These are phyloP conservation scores for Ctenomys sociabilis DNA, from an alignment of 2,113 vertebrate species.

Conservation along the genomic window DNA sequence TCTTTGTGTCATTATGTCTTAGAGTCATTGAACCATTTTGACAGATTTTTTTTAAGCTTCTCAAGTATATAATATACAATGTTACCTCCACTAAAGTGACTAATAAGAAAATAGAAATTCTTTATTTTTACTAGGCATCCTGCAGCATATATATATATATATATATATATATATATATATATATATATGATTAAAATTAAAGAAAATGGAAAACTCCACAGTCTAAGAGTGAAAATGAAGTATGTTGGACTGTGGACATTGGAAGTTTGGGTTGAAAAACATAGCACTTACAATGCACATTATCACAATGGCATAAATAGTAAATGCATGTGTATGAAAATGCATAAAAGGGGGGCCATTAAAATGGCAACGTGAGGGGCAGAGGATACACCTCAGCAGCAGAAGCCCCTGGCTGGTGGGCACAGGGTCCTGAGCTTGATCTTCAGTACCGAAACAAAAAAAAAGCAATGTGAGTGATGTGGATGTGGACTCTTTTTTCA, in stretches of 20 bases:
- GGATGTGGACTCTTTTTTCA: not conserved
- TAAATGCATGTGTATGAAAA: not conserved
- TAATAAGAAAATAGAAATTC: not conserved
- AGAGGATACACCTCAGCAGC: too few relatives aligned
- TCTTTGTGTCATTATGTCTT: not conserved
- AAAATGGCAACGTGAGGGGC: not conserved
- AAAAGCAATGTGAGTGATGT: not conserved
- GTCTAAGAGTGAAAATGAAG: not conserved
- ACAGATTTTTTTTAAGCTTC: not conserved
- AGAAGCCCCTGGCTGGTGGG: too few relatives aligned
- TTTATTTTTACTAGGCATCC: not conserved
- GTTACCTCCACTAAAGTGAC: not conserved
- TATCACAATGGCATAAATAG: not conserved
- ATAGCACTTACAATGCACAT: not conserved
- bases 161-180: too few relatives aligned
- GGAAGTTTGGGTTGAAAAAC: not conserved
- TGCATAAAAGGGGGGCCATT: not conserved
- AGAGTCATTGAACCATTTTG: not conserved
- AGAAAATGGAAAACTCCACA: not conserved
- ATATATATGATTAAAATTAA: not conserved
- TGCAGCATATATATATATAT: not conserved
- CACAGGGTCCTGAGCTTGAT: too few relatives aligned
- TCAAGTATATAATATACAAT: not conserved
- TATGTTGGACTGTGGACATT: not conserved
- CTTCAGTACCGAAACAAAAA: not conserved